These are phyloP conservation scores for Ophioninae sp. DNA, from an alignment of 2,888 invertebrate species.

Conservation along the genomic window DNA sequence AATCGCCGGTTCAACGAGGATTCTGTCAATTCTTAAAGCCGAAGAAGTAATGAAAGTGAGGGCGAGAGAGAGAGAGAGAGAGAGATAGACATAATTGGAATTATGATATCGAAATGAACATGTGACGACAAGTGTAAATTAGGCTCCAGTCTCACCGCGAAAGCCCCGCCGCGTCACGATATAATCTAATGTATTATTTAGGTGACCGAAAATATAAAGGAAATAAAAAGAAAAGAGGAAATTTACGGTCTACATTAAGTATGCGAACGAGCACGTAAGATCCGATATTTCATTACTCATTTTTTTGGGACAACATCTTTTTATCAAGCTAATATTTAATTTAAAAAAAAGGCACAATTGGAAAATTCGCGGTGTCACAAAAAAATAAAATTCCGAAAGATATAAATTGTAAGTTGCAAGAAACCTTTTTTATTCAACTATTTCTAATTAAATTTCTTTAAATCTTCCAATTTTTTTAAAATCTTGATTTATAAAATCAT, in stretches of 20 bases:
- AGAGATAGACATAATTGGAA: neutral
- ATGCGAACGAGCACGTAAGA: neutral
- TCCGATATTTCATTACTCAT: neutral
- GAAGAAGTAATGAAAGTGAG: neutral
- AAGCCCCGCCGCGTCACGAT: conserved; percentile 10
- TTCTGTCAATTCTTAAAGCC: neutral
- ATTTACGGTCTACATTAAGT: neutral
- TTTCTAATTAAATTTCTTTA: too few species aligned
- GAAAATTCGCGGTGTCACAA: neutral
- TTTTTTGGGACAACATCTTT: neutral
- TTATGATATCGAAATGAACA: neutral
- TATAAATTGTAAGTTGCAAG: neutral
- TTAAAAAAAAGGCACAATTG: neutral
- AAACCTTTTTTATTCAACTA: too few species aligned
- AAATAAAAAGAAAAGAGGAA: neutral
- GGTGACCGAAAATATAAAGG: conserved; percentile 24
- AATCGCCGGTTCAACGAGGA: neutral
- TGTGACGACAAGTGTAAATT: conserved; percentile 8
- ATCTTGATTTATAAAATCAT: too few species aligned
- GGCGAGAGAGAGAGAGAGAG: neutral
- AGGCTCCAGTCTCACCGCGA: conserved; percentile 14
- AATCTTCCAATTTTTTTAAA: too few species aligned
- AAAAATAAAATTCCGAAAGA: neutral
- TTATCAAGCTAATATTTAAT: neutral
- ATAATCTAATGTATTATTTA: conserved; percentile 34